Conservation (phyloP, 2,113 vertebrate genomes). For the Merops nubicus region DNA sequence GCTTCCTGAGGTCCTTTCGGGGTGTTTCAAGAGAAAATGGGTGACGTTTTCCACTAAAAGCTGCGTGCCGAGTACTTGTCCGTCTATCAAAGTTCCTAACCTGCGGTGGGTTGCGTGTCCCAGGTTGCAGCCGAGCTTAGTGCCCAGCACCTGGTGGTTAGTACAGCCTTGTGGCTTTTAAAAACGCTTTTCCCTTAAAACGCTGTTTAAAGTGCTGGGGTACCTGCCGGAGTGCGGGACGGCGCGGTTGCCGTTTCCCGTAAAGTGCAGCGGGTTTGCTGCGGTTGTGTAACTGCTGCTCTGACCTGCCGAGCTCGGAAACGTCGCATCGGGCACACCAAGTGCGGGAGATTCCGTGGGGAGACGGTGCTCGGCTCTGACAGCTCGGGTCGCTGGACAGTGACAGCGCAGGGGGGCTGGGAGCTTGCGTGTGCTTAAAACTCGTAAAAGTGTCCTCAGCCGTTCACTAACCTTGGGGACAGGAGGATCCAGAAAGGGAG, state of each 20-base stretch:
- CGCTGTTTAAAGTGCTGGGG: not conserved
- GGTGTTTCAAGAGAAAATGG: not conserved
- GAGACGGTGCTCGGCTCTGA: not conserved
- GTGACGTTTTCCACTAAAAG: not conserved
- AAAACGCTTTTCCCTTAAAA: fast-evolving
- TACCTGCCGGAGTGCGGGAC: not conserved
- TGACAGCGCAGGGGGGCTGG: not conserved
- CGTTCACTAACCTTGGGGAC: not conserved
- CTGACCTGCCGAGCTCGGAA: not conserved
- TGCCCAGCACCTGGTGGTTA: not conserved
- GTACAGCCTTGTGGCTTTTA: not conserved
- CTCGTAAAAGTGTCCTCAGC: not conserved
- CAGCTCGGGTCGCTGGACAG: not conserved
- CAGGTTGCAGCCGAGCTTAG: not conserved
- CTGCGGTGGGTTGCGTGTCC: fast-evolving
- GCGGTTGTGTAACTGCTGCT: not conserved
- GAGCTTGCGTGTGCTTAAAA: fast-evolving
- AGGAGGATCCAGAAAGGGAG: not conserved
- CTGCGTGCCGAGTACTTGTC: fast-evolving
- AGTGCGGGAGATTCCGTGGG: fast-evolving
- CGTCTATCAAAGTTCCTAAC: fast-evolving
- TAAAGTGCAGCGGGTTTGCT: fast-evolving
- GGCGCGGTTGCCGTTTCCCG: fast-evolving
- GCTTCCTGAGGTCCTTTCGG: fast-evolving
- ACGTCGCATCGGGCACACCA: fast-evolving